phyloP scores from a whole-genome alignment of 37 sponge, comb jelly and placozoan species.

The Petrosia ficiformis region DNA sequence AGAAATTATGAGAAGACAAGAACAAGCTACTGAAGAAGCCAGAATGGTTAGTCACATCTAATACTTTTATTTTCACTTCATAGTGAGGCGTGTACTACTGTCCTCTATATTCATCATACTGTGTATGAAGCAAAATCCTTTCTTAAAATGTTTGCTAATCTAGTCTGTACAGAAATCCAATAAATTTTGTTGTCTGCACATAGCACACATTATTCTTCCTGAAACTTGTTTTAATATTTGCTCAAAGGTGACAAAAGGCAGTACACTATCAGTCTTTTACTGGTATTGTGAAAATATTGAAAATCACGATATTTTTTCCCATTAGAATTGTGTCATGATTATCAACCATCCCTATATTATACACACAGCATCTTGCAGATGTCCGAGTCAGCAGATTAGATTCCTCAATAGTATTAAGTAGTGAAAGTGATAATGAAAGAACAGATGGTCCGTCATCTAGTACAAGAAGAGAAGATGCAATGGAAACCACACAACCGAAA shows the following conservation, averaged over 20 bases:
- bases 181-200: no score
- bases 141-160: neutral
- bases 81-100: neutral
- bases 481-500: neutral
- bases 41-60: neutral
- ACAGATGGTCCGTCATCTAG: slow-evolving; percentile 1
- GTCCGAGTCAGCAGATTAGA: neutral
- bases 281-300: no score
- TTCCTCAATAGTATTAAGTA: neutral
- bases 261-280: no score
- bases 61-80: neutral
- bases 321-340: no score
- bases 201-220: no score
- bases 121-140: neutral
- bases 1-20: slow-evolving; percentile 20
- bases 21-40: slow-evolving; percentile 15
- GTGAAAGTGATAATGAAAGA: slow-evolving; percentile 5
- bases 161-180: no score
- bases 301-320: no score
- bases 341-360: no score
- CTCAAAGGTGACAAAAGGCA: no score
- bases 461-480: slow-evolving; percentile 8
- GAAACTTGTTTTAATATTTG: no score
- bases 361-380: neutral
- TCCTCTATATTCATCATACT: no score